These are phyloP conservation scores for Odontamblyopus rebecca DNA, from an alignment of 2,797 vertebrate genomes.

Conservation along the genomic window DNA sequence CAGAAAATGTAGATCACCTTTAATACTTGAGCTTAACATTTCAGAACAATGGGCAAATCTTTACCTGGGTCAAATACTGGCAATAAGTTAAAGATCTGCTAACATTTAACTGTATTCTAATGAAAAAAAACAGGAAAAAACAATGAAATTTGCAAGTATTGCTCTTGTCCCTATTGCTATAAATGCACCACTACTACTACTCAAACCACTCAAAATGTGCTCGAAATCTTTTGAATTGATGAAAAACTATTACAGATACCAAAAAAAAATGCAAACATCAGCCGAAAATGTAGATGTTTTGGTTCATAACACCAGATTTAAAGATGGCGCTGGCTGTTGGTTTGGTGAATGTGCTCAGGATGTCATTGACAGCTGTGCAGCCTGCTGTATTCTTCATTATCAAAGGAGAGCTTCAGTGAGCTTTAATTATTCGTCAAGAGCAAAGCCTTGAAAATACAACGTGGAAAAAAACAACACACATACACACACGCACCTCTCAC, in stretches of 20 bases:
- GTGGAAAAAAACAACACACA: constrained; percentile 13
- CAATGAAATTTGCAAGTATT: too few relatives aligned
- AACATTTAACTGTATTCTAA: too few relatives aligned
- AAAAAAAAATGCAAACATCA: neutral
- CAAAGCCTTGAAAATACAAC: constrained; percentile 27
- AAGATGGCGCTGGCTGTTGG: constrained; percentile 19
- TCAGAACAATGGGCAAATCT: too few relatives aligned
- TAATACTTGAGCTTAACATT: too few relatives aligned
- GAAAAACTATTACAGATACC: neutral
- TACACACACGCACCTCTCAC: constrained; percentile 1
- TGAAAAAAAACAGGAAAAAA: too few relatives aligned
- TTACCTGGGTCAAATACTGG: too few relatives aligned
- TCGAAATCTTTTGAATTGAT: too few relatives aligned
- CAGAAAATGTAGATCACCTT: too few relatives aligned
- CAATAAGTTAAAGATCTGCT: too few relatives aligned
- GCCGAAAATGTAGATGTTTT: neutral
- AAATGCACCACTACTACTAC: neutral
- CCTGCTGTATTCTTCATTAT: constrained; percentile 33
- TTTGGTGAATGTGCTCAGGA: constrained; percentile 12
- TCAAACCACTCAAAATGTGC: neutral
- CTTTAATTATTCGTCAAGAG: constrained; percentile 32
- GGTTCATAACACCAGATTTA: constrained; percentile 27
- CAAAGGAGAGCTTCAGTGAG: constrained; percentile 26
- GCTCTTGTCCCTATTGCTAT: too few relatives aligned
- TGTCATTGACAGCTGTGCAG: constrained; percentile 10